Evolutionary conservation across 2,797 vertebrate genomes (phyloP).

Genomic region (Cirrhinus molitorella): DNA sequence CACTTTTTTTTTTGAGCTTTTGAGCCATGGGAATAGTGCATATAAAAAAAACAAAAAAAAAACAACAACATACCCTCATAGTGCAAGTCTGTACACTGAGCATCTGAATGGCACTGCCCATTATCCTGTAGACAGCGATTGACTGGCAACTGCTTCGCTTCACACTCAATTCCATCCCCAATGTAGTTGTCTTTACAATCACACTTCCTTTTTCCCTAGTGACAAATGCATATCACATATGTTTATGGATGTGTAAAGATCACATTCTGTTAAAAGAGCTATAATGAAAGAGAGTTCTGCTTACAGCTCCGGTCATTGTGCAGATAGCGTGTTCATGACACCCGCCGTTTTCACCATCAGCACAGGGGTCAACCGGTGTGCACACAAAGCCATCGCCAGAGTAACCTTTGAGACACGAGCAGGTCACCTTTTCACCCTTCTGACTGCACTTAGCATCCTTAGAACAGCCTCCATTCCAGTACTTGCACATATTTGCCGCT

Average conservation of each 20-base stretch:
- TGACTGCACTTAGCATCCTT: constrained; percentile 84
- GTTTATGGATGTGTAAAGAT: not conserved
- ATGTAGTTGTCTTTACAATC: constrained; percentile 86
- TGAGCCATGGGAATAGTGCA: not conserved
- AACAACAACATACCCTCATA: constrained; percentile 87
- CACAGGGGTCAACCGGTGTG: constrained; percentile 83
- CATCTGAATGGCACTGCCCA: constrained; percentile 85
- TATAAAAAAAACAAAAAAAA: constrained; percentile 26
- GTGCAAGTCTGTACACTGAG: constrained; percentile 88
- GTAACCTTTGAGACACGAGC: constrained; percentile 84
- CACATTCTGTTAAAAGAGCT: not conserved
- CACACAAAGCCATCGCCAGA: constrained; percentile 88
- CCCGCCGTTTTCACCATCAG: constrained; percentile 82
- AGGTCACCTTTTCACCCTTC: constrained; percentile 80
- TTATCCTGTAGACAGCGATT: constrained; percentile 92
- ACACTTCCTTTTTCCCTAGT: constrained; percentile 87
- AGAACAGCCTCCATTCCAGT: constrained; percentile 90
- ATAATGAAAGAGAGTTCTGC: constrained; percentile 50
- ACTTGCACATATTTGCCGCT: constrained; percentile 86
- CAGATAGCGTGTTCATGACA: constrained; percentile 92
- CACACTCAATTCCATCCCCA: constrained; percentile 88
- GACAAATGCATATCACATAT: not conserved
- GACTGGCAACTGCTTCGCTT: constrained; percentile 80
- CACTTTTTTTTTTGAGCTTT: not conserved
- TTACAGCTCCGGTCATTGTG: constrained; percentile 87